Base-by-base conservation (phyloP, 2,113 vertebrate species). In the Melanerpes aurifrons region DNA sequence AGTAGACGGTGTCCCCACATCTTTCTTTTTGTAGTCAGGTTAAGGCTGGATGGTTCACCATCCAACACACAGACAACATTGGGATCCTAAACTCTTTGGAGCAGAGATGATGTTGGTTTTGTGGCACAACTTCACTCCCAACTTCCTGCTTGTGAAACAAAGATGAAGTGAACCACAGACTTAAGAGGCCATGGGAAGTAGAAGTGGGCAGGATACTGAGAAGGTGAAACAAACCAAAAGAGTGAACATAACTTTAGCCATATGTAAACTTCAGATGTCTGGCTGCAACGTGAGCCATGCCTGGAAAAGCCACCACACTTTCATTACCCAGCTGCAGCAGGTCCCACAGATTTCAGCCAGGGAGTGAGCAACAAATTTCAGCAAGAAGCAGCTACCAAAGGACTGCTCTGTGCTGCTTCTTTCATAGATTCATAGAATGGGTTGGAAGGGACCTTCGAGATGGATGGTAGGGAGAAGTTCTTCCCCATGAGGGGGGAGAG, bases 271-370 rank as follows among this genome's bases (percentile, higher is more conserved):
- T 14, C 5, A 29, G 37, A 11, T 1, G 28, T 8, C 53, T 94
- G 57, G 24, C 6, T 15, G 61, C 28, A 72, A 6, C 54, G 16
- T 15, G 22, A 9, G 37, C 45, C 32, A 17, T 5, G 35, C 47
- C 48, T 69, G 75, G 72, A 25, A 53, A 72, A 78, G 10, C 1
- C 37, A 68, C 6, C 73, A 35, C 12, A 2, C 19, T 56, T 62
- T 25, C 43, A 16, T 0, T 12, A 5, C 0, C 15, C 0, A 5
- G 72, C 5, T 3, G 1, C 6, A 15, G 18, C 3, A n/a, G 28
- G 1, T 9, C 56, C 76, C 48, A 31, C 32, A n/a, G 2, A 29
- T 2, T 25, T 7, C 20, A 69, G 62, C 2, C 1, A 32, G 50
- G 26, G 61, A 5, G 9, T 21, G 8, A 43, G 53, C 66, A 85